Evolutionary conservation across 1,140 invertebrate genomes (phyloP).

Genomic region (Drosophila sturtevanti): DNA sequence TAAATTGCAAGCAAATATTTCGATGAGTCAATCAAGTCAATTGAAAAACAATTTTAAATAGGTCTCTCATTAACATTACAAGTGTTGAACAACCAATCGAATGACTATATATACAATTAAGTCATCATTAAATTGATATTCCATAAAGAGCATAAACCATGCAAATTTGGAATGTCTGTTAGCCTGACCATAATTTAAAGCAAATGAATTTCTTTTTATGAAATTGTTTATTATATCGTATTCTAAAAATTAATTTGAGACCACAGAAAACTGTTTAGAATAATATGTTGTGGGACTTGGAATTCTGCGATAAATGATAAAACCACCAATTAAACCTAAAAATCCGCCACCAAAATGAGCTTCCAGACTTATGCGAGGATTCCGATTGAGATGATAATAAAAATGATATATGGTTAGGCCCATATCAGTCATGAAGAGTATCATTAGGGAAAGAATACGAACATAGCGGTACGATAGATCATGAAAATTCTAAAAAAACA

Average conservation of each 20-base stretch:
- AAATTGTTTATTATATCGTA: not conserved
- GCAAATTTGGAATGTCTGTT: slow-evolving; percentile 2
- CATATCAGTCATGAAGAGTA: slow-evolving; percentile 86
- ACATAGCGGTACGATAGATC: slow-evolving; percentile 85
- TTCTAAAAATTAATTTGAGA: slow-evolving; percentile 26
- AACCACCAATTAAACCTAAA: slow-evolving; percentile 90
- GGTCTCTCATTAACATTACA: slow-evolving; percentile 4
- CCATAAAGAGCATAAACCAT: slow-evolving; percentile 1
- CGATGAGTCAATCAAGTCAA: slow-evolving; percentile 38
- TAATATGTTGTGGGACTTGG: slow-evolving; percentile 1
- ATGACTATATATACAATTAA: not conserved
- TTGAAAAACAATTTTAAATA: slow-evolving; percentile 23
- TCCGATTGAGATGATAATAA: slow-evolving; percentile 83
- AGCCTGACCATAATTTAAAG: not conserved
- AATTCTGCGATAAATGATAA: slow-evolving; percentile 86
- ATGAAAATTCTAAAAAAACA: slow-evolving; percentile 85
- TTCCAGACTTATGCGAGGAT: slow-evolving; percentile 88
- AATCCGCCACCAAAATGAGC: slow-evolving; percentile 91
- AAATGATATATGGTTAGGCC: slow-evolving; percentile 76
- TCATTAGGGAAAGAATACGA: slow-evolving; percentile 85
- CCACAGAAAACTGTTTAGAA: not conserved
- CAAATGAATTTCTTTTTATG: slow-evolving; percentile 1
- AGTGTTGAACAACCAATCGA: not conserved
- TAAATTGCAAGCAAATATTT: slow-evolving; percentile 19
- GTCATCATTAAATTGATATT: not conserved